Percentiles rank a stretch among this genome's conserved stretches.
Conservation (phyloP, 2,113 vertebrate genomes). For the Emydura subglobosa region DNA sequence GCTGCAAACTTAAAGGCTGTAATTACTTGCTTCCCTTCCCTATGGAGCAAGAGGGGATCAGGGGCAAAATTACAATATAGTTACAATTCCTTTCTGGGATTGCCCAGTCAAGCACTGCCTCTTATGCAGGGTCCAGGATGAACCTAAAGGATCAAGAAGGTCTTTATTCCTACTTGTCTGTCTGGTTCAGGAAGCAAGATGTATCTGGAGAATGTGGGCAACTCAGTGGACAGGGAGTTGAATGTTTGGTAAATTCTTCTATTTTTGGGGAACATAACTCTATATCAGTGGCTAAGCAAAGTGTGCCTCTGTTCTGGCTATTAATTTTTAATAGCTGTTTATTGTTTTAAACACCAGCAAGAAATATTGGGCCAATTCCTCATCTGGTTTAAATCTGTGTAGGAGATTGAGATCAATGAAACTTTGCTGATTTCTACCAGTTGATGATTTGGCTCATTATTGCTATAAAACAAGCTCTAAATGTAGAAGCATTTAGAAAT, state of each 20-base stretch:
- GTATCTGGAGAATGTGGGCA: not conserved
- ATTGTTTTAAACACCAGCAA: not conserved
- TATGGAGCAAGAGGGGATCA: not conserved
- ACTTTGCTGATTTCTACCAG: not conserved
- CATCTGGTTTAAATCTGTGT: not conserved
- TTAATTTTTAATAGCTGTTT: not conserved
- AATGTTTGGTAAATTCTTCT: not conserved
- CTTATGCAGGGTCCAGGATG: not conserved
- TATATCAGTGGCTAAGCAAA: not conserved
- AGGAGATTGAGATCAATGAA: not conserved
- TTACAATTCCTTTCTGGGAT: not conserved
- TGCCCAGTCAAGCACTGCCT: not conserved
- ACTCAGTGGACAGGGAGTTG: not conserved
- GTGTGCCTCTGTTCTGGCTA: not conserved
- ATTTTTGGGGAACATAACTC: not conserved
- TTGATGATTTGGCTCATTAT: not conserved
- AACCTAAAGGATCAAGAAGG: not conserved
- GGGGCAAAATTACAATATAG: not conserved
- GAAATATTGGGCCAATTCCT: not conserved
- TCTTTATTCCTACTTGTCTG: not conserved
- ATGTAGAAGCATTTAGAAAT: not conserved
- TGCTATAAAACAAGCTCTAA: not conserved
- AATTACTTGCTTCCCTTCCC: not conserved
- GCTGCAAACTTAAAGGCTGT: not conserved
- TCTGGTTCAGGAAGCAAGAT: not conserved